Evolutionary conservation across 1,140 invertebrate species (phyloP), one percentile per base, ranked within the genome.

Genomic region (Apis laboriosa): DNA sequence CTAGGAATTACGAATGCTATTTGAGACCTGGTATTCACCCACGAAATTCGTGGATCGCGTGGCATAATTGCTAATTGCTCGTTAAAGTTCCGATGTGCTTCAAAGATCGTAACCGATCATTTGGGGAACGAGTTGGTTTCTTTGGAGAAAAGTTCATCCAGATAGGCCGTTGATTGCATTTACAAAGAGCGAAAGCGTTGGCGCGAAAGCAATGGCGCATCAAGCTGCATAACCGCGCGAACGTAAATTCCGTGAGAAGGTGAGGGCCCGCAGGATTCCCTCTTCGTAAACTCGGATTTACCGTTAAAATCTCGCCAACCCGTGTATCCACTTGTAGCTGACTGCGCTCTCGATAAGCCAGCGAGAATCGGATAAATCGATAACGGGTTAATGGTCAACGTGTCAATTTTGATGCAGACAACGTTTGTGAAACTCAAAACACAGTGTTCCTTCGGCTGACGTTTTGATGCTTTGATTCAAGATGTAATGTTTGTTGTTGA

Each of bases 251-350:
- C n/a, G 19, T 34, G 84, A 81, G 77, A 86, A 81, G 76, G 80
- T 71, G 81, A 70, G 24, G 19, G 12, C 78, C 64, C 80, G 77
- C 83, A 77, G 87, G 86, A 90, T 90, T 82, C 34, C 34, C 34
- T 43, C 75, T 84, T 64, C 80, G 86, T 84, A 90, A 90, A 90
- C 84, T 90, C 82, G 81, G 87, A 90, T 90, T 90, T 90, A 90
- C 84, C 68, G 87, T 70, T 80, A 70, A 90, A 90, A 89, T 88
- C 88, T 88, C 76, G 80, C 56, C 71, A 86, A 83, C 75, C 85
- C 80, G 84, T 74, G 81, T 78, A 81, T 80, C 75, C 53, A 73
- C 84, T 85, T 86, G 81, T 80, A 84, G 60, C 68, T 5, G 28
- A 70, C n/a, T n/a, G 24, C 34, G n/a, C 68, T 49, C 28, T 49